Evolutionary conservation across 1,140 invertebrate genomes (phyloP).

Genomic region (Octopus sinensis): DNA sequence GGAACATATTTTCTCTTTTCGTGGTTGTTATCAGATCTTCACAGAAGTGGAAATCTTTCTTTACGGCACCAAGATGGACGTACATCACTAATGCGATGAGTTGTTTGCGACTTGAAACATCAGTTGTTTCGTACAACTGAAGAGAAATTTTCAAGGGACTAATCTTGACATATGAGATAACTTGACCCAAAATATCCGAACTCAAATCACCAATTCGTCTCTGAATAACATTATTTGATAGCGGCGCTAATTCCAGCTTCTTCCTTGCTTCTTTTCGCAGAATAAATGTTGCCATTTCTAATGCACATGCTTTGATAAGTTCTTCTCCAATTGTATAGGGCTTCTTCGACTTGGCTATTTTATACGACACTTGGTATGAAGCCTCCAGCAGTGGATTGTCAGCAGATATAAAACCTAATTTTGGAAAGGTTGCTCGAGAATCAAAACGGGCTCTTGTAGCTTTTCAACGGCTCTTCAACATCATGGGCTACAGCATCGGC

Average conservation of each 20-base stretch:
- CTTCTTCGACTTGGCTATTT: slow-evolving; percentile 5
- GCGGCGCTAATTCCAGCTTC: slow-evolving; percentile 3
- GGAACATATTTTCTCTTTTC: slow-evolving; percentile 5
- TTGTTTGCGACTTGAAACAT: slow-evolving; percentile 1
- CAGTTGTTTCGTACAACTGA: slow-evolving; percentile 1
- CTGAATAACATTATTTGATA: slow-evolving; percentile 5
- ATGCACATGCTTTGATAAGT: slow-evolving; percentile 4
- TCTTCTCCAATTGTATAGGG: slow-evolving; percentile 1
- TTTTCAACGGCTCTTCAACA: not conserved
- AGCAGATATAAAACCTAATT: not conserved
- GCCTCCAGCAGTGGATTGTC: not conserved
- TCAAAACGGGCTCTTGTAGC: not conserved
- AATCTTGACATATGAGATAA: slow-evolving; percentile 1
- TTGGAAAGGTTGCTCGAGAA: not conserved
- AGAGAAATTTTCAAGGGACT: slow-evolving; percentile 7
- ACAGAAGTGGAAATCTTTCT: slow-evolving; percentile 1
- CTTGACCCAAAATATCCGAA: slow-evolving; percentile 1
- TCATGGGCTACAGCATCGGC: not conserved
- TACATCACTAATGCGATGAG: slow-evolving; percentile 1
- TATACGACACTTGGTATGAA: not conserved
- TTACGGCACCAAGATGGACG: not conserved
- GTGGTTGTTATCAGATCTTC: slow-evolving; percentile 5
- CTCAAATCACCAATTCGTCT: slow-evolving; percentile 4
- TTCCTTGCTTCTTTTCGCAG: not conserved
- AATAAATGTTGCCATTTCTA: slow-evolving; percentile 6